phyloP scores from a whole-genome alignment of 2,113 vertebrate genomes.

The Glaucidium brasilianum region DNA sequence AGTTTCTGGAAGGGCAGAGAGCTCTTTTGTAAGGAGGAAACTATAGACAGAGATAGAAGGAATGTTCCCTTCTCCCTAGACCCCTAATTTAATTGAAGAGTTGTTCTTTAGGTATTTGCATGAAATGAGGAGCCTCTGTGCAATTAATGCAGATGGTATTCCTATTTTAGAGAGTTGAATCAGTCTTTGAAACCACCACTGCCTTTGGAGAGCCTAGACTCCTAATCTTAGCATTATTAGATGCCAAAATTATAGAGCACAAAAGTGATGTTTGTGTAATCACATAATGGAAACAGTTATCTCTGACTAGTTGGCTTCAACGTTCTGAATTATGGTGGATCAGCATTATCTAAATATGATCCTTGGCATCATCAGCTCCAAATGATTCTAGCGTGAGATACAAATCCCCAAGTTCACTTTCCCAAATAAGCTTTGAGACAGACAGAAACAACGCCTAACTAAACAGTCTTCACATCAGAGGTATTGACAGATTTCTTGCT shows the following conservation, averaged over 20 bases:
- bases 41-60: not conserved
- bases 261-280: not conserved
- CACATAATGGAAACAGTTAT: not conserved
- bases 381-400: not conserved
- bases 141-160: not conserved
- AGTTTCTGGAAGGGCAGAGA: not conserved
- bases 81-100: not conserved
- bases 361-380: not conserved
- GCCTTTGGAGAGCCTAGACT: not conserved
- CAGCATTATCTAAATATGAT: not conserved
- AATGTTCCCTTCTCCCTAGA: not conserved
- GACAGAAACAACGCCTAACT: not conserved
- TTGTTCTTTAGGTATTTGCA: not conserved
- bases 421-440: not conserved
- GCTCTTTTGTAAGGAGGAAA: not conserved
- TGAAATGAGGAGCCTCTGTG: not conserved
- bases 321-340: not conserved
- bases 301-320: not conserved
- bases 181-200: not conserved
- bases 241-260: not conserved
- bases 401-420: not conserved
- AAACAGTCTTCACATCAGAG: not conserved
- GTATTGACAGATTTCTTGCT: not conserved
- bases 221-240: not conserved
- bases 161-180: not conserved